A percentile compares a stretch with the other conserved stretches of the same genome.
These are phyloP conservation scores for Liodrosophila aerea DNA, from an alignment of 2,888 invertebrate species.

Conservation along the genomic window DNA sequence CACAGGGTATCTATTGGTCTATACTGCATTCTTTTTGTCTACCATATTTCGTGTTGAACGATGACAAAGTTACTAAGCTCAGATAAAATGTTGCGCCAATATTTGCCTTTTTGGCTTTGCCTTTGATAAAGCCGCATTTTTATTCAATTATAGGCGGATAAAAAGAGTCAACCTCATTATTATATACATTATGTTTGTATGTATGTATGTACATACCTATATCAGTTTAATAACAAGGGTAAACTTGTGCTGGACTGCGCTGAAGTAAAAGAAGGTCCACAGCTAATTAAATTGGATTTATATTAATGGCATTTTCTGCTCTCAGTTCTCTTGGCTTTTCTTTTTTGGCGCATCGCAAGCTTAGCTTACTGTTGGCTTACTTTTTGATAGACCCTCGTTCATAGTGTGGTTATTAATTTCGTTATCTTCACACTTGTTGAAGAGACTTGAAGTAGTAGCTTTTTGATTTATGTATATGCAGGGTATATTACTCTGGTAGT, in stretches of 20 bases:
- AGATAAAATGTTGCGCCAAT: constrained; percentile 74
- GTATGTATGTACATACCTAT: constrained; percentile 3
- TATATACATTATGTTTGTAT: constrained; percentile 3
- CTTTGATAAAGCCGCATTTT: constrained; percentile 58
- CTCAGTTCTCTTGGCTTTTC: not conserved
- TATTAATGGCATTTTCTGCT: constrained; percentile 33
- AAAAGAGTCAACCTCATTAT: constrained; percentile 40
- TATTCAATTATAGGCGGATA: constrained; percentile 75
- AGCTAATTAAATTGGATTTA: constrained; percentile 73
- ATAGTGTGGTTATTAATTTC: constrained; percentile 20
- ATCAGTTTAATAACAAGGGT: constrained; percentile 31
- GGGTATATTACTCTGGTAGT: no score
- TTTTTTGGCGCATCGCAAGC: not conserved
- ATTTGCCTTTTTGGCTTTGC: constrained; percentile 58
- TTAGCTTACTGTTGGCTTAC: constrained; percentile 37
- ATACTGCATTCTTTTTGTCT: not conserved
- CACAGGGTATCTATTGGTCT: no score
- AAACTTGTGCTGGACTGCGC: constrained; percentile 36
- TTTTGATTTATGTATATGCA: no score
- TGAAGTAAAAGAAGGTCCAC: constrained; percentile 4
- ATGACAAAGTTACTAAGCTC: constrained; percentile 49
- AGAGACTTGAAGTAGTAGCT: no score
- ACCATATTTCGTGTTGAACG: constrained; percentile 20
- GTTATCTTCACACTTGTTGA: constrained; percentile 4
- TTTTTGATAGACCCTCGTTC: constrained; percentile 31